phyloP scores from a whole-genome alignment of 2,888 invertebrate genomes.

The Mycogona germanica region DNA sequence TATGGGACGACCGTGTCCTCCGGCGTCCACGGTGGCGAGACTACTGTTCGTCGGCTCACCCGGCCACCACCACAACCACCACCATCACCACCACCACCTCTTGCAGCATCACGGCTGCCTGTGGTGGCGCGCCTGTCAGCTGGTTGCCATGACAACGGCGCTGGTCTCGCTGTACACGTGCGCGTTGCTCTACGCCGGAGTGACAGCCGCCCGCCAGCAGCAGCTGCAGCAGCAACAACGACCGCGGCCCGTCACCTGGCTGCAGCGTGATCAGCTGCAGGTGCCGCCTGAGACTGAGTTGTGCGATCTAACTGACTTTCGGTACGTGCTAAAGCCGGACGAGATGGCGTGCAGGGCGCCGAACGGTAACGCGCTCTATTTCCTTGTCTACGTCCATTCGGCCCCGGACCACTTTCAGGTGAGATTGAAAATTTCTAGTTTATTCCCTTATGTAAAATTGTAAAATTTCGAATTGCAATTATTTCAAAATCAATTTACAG shows the following conservation, averaged over 20 bases:
- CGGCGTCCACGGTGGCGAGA: too few species aligned
- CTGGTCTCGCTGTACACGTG: slow-evolving; percentile 14
- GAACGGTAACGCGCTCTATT: slow-evolving; percentile 21
- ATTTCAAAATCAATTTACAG: too few species aligned
- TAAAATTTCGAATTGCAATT: too few species aligned
- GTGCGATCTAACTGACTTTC: slow-evolving; percentile 7
- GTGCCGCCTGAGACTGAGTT: background rate
- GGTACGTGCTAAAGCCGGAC: slow-evolving; percentile 3
- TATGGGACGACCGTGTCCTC: too few species aligned
- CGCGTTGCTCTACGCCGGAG: slow-evolving; percentile 8
- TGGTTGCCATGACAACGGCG: slow-evolving; percentile 12
- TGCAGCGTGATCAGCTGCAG: background rate
- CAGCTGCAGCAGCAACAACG: background rate
- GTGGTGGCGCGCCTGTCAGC: slow-evolving; percentile 7
- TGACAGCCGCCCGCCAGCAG: background rate
- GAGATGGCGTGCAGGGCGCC: background rate
- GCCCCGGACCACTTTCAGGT: slow-evolving; percentile 46
- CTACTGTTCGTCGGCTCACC: too few species aligned
- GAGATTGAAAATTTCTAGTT: too few species aligned
- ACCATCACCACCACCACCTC: too few species aligned
- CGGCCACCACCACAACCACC: too few species aligned
- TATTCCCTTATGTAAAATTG: too few species aligned
- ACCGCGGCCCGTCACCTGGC: background rate
- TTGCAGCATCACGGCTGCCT: background rate
- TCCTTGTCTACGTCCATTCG: slow-evolving; percentile 54